Evolutionary conservation across 2,888 invertebrate genomes (phyloP), one percentile per base, ranked within the genome.

Genomic region (Ellobium chinense): DNA sequence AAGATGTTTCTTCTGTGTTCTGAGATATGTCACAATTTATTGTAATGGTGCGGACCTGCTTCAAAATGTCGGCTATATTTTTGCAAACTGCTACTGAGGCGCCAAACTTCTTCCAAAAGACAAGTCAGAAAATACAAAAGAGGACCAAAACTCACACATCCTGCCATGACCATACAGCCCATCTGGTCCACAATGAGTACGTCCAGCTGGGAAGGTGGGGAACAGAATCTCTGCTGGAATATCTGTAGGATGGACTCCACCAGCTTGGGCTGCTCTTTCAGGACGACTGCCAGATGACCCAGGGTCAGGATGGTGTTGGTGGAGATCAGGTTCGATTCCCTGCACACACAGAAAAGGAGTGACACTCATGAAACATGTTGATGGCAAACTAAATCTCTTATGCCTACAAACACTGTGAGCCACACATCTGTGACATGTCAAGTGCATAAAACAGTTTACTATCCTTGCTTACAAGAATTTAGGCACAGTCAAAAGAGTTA

Each of bases 221-320:
- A 96, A 90, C 98, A 98, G 91, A 99, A 96, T 39, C 95, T 95
- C 93, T 99, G 99, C 90, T 98, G 98, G 92, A 99, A 98, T 93
- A 99, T 99, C 93, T 98, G 98, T 60, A 99, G 94, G 84, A 99
- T 98, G 1, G 97, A 97, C 87, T 98, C 97, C 0, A 98, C 97
- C 0, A 98, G 98, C 92, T 97, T 97, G 0, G 97, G 97, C 0
- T 97, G 97, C 87, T 98, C 97, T 91, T 97, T 97, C 86, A 99
- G 94, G 0, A 97, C 97, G 1, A 99, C 98, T 0, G 99, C 99
- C 21, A 99, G 89, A 85, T 92, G 92, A 0, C 99, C 99, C 92
- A 99, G 94, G 95, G 99, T 98, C 75, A 98, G 96, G 56, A 99
- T 98, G 63, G 99, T 98, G 92, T 99, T 99, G 46, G 97, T 96